phyloP scores from a whole-genome alignment of 2,888 invertebrate species.

The Agrochola lychnidis region DNA sequence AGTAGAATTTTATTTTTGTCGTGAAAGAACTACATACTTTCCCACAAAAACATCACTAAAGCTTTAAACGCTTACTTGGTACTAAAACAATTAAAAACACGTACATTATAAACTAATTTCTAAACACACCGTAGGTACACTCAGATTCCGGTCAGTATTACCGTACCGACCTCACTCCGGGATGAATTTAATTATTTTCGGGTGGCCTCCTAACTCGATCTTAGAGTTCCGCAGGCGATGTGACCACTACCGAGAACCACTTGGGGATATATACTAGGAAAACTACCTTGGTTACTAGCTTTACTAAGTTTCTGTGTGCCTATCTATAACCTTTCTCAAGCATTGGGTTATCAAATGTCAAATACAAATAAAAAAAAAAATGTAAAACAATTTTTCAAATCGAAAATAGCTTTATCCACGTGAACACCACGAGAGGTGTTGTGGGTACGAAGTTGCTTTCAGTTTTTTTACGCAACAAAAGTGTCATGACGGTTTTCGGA shows the following conservation, averaged over 20 bases:
- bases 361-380: too few species aligned
- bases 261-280: conserved; percentile 37
- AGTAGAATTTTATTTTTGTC: neutral
- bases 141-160: conserved; percentile 56
- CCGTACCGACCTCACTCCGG: conserved; percentile 57
- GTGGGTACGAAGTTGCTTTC: too few species aligned
- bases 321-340: neutral
- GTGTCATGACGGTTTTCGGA: too few species aligned
- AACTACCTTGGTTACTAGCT: conserved; percentile 33
- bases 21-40: neutral
- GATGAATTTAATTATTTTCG: conserved; percentile 74
- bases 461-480: too few species aligned
- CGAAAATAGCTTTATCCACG: too few species aligned
- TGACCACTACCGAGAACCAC: conserved; percentile 61
- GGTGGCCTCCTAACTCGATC: conserved; percentile 68
- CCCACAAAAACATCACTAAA: neutral
- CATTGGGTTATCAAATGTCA: too few species aligned
- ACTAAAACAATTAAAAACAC: conserved; percentile 41
- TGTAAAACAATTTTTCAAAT: too few species aligned
- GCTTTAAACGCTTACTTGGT: neutral
- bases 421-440: too few species aligned
- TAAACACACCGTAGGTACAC: conserved; percentile 29
- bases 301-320: neutral
- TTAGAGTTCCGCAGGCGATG: conserved; percentile 67
- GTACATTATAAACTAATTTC: conserved; percentile 33